Evolutionary conservation across 2,888 invertebrate genomes (phyloP).

Genomic region (Tanytarsus gracilentus): DNA sequence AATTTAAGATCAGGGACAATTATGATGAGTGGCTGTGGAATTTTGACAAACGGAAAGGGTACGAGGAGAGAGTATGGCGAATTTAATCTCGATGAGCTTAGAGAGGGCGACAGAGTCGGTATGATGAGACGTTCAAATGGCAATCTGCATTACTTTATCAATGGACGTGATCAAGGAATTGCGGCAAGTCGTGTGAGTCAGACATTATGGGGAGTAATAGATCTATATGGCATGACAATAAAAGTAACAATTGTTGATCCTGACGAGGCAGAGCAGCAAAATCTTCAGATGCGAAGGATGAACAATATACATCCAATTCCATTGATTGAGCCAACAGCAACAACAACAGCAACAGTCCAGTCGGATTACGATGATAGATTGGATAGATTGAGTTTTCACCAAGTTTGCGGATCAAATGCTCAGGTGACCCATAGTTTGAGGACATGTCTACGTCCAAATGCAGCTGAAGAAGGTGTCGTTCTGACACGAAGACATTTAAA

Average conservation of each 20-base stretch:
- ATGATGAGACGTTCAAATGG: conserved; percentile 80
- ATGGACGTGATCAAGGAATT: conserved; percentile 85
- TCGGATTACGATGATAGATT: conserved; percentile 44
- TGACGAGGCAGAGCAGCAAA: conserved; percentile 67
- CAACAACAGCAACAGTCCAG: conserved; percentile 39
- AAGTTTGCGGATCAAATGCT: conserved; percentile 85
- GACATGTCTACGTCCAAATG: conserved; percentile 87
- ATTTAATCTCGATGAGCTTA: conserved; percentile 86
- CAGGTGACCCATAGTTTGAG: conserved; percentile 83
- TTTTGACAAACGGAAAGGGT: conserved; percentile 92
- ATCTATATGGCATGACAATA: conserved; percentile 90
- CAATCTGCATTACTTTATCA: conserved; percentile 85
- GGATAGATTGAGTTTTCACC: conserved; percentile 78
- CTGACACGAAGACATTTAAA: conserved; percentile 76
- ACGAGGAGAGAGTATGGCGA: conserved; percentile 86
- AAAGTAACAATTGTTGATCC: conserved; percentile 80
- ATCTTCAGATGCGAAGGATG: conserved; percentile 60
- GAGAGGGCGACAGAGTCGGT: conserved; percentile 86
- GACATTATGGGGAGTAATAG: conserved; percentile 88
- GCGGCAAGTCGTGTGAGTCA: conserved; percentile 74
- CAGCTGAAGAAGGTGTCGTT: conserved; percentile 62
- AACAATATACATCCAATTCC: conserved; percentile 43
- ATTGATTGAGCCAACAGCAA: conserved; percentile 32
- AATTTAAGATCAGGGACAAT: conserved; percentile 88
- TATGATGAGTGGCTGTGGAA: conserved; percentile 96